Evolutionary conservation across 2,888 invertebrate genomes (phyloP), one percentile per base, ranked within the genome.

Genomic region (Gastrophysa polygoni): DNA sequence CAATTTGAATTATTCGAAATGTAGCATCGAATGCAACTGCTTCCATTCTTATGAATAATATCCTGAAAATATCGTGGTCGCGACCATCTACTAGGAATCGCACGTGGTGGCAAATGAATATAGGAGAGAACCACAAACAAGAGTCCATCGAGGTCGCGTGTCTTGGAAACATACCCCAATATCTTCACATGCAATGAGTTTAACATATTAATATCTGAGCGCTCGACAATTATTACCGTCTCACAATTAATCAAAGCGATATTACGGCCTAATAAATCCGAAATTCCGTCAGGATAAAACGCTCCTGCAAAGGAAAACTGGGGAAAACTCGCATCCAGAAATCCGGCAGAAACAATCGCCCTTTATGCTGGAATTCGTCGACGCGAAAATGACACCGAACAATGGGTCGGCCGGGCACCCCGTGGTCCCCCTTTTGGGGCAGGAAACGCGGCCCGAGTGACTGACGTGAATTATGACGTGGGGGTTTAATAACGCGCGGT

Each of bases 361-460:
- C 55, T 61, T 64, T 64, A 63, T 69, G 78, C 71, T 73, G 74
- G 73, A 77, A 77, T 76, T 75, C 73, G 76, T 71, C 74, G 75
- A 75, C 72, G 74, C 74, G 78, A 78, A 77, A 78, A 75, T 75
- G 68, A 62, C 67, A 68, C 68, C 68, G 70, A 76, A 79, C 79
- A 79, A 79, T 79, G 71, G 77, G 50, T 17, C 20, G 5, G 16
- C 10, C 50, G 17, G 32, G 50, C 50, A 66, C 70, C 68, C 66
- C 63, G 64, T 58, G 61, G 66, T 56, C 59, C 61, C 57, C 62
- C 49, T 61, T 65, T 69, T 66, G 64, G 64, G 66, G 67, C 72
- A 73, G 74, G 74, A 75, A 72, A 68, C 71, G 69, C 71, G 63
- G 60, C 61, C 67, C 68, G 67, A 68, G 71, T 72, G 69, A 74